Base-by-base conservation (phyloP, 2,888 invertebrate species). In the Aricia artaxerxes region DNA sequence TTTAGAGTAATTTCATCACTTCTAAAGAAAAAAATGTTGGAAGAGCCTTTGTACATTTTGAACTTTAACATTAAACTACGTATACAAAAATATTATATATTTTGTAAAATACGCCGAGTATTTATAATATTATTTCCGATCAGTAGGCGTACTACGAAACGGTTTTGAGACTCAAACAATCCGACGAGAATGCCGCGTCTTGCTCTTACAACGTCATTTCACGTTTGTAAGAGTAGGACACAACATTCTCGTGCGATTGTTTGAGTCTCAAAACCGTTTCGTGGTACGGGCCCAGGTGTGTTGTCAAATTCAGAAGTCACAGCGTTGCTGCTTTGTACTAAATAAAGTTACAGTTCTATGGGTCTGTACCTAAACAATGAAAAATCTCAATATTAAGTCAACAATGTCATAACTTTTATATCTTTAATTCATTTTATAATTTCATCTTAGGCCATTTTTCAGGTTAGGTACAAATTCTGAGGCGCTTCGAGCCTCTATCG, bases 41-140 rank as follows among this genome's bases (percentile, higher is more conserved):
- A 80, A 78, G 79, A 75, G 64, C 31, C 31, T 79, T 80, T 80
- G 80, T 79, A 78, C 79, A 79, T 60, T 53, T 53, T 13, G 76
- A 53, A 16, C 35, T 75, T 60, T 44, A 78, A 75, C 60, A 69
- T 35, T 57, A 57, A 35, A 76, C 76, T 57, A 76, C 57, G 76
- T 76, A 35, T 76, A 76, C 76, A 76, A 76, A 76, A 76, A 76
- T 76, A 69, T 69, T 69, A 76, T 76, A 76, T 57, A 5, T 40
- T 40, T 35, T 76, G 35, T 53, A 57, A 53, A 38, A 35, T 76
- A 76, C 53, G 24, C 35, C 31, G 76, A 76, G 76, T 76, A 76
- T 76, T 76, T 75, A 76, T 75, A 49, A 9, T 49, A 57, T 75
- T 49, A 49, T 31, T n/a, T n/a, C 49, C 35, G 49, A 76, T 64